Base-by-base conservation (phyloP, 2,797 vertebrate species). In the Dipus sagitta region DNA sequence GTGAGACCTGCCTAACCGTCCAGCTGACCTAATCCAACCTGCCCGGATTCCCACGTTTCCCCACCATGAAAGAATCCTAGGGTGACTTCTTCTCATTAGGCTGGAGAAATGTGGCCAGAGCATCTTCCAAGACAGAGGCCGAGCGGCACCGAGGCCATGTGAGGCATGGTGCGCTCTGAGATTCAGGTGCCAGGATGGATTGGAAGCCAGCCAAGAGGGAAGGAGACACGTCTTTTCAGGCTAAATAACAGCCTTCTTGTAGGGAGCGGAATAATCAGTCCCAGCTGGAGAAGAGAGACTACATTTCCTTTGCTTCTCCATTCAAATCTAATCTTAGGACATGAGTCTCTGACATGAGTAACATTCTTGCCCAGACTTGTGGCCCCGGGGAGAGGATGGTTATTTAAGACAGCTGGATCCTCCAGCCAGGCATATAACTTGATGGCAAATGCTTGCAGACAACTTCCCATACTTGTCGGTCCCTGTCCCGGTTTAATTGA, bases 371-470 rank as follows among this genome's bases (percentile, higher is more conserved):
- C 42, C 7, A 96, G 67, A 94, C 93, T 92, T 54, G 83, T 88
- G 74, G 85, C 91, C 94, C 85, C 72, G 78, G 93, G 92, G 96
- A 94, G 83, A 60, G 47, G 28, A 96, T 94, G 94, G 97, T 94
- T 91, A 96, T 87, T 93, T 90, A 88, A 92, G 89, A 94, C 96
- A 90, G 81, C 86, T 91, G 80, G 88, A 92, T 97, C 23, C 92
- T 18, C 77, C 11, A 75, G 92, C 90, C 95, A 88, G 84, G 91
- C 95, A 52, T 93, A 91, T 81, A 95, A 65, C 81, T 96, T 96
- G 70, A 95, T 96, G 95, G 95, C 97, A 97, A 96, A 97, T 96
- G 95, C 94, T 95, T 96, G 84, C 95, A 96, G 96, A 95, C 95
- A 96, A 92, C 95, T 96, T 96, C 90, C 92, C 93, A 94, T 92